Conservation (phyloP, 64 coral and sea anemone species). For the Cladopsammia gracilis region DNA sequence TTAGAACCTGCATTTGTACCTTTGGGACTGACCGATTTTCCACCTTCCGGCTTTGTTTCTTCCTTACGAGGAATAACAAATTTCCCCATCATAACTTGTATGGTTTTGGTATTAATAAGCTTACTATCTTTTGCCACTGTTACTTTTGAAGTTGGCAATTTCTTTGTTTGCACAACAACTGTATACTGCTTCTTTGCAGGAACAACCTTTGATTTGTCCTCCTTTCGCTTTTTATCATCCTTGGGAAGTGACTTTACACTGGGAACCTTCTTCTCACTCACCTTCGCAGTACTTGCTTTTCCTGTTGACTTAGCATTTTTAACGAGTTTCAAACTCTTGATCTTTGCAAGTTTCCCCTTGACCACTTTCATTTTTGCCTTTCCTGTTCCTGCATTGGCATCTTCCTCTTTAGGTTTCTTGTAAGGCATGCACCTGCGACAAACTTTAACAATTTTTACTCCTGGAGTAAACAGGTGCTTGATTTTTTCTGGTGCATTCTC, state of each 20-base stretch:
- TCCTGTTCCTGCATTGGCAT: background rate
- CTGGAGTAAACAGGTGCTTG: constrained; percentile 75
- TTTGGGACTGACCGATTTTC: background rate
- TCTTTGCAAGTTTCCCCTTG: constrained; percentile 52
- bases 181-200: constrained; percentile 15
- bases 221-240: constrained; percentile 61
- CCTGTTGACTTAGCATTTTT: constrained; percentile 64
- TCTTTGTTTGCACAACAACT: constrained; percentile 14
- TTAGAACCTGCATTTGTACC: background rate
- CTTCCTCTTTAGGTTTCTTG: constrained; percentile 88
- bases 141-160: background rate
- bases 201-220: constrained; percentile 36
- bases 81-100: background rate
- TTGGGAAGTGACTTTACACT: constrained; percentile 20
- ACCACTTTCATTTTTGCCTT: constrained; percentile 60
- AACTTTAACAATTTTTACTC: constrained; percentile 86
- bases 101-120: background rate
- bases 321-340: constrained; percentile 30
- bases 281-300: constrained; percentile 37
- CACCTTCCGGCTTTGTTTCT: background rate
- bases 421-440: constrained; percentile 92
- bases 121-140: background rate
- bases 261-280: constrained; percentile 17
- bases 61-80: background rate
- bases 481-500: constrained; percentile 91